These are phyloP conservation scores for Parotocinclus haroldoi DNA, from an alignment of 2,797 vertebrate genomes.

Conservation along the genomic window DNA sequence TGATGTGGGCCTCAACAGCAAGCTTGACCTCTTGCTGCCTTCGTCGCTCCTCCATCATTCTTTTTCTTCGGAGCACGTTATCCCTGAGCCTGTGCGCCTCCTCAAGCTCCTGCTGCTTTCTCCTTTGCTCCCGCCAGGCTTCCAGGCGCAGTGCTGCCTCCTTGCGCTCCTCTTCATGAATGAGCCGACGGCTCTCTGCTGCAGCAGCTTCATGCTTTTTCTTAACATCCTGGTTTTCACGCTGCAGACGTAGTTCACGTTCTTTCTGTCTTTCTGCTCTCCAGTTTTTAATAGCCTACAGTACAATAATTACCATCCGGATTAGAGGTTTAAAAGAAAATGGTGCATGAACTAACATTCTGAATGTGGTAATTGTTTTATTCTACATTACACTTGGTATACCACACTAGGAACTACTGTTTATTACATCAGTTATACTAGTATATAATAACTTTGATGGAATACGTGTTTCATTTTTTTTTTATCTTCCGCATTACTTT, in stretches of 20 bases:
- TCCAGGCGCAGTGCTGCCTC: slow-evolving; percentile 65
- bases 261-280: slow-evolving; percentile 72
- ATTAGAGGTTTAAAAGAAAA: too few species aligned
- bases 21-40: slow-evolving; percentile 73
- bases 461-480: too few species aligned
- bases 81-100: slow-evolving; percentile 65
- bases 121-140: slow-evolving; percentile 77
- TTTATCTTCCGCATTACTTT: too few species aligned
- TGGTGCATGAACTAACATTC: too few species aligned
- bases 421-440: too few species aligned
- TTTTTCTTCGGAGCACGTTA: slow-evolving; percentile 69
- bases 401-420: too few species aligned
- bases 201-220: slow-evolving; percentile 46
- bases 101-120: slow-evolving; percentile 64
- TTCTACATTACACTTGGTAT: too few species aligned
- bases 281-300: slow-evolving; percentile 85
- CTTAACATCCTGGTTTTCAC: slow-evolving; percentile 66
- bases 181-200: slow-evolving; percentile 64
- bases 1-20: slow-evolving; percentile 67
- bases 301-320: too few species aligned
- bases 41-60: slow-evolving; percentile 66
- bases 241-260: slow-evolving; percentile 64
- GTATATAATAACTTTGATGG: too few species aligned
- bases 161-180: slow-evolving; percentile 70
- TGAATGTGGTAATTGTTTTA: too few species aligned